Conservation (phyloP, 2,888 invertebrate genomes). For the Aethes cnicana region DNA sequence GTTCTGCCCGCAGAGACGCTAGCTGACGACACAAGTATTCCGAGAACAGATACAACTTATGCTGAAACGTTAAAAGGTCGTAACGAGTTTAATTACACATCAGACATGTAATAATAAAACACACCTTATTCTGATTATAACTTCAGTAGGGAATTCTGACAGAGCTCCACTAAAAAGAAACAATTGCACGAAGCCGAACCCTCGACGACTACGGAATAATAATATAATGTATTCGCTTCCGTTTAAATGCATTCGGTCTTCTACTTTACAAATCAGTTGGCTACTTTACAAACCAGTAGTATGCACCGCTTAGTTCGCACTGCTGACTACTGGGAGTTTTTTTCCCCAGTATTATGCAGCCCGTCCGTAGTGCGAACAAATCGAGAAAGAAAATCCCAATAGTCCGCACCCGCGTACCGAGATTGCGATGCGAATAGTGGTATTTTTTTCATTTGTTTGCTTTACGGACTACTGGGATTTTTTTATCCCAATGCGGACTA, state of each 20-base stretch:
- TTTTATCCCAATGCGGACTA: too few relatives aligned
- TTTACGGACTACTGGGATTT: too few relatives aligned
- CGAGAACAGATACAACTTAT: background rate
- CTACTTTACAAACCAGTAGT: too few relatives aligned
- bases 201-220: slow-evolving; percentile 38
- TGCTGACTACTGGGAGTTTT: too few relatives aligned
- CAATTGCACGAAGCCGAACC: slow-evolving; percentile 28
- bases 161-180: background rate
- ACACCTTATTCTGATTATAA: slow-evolving; percentile 20
- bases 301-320: too few relatives aligned
- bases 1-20: background rate
- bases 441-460: too few relatives aligned
- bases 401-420: too few relatives aligned
- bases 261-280: slow-evolving; percentile 34
- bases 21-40: too few relatives aligned
- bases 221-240: slow-evolving; percentile 30
- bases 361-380: too few relatives aligned
- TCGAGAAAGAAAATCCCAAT: too few relatives aligned
- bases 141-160: slow-evolving; percentile 12
- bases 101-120: slow-evolving; percentile 30
- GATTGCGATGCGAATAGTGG: too few relatives aligned
- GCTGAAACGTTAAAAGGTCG: slow-evolving; percentile 31
- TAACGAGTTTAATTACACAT: slow-evolving; percentile 24
- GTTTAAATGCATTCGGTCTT: slow-evolving; percentile 33
- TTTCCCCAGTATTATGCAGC: too few relatives aligned